Evolutionary conservation across 1,140 invertebrate species (phyloP), one percentile per base, ranked within the genome.

Genomic region (Onthophagus taurus): DNA sequence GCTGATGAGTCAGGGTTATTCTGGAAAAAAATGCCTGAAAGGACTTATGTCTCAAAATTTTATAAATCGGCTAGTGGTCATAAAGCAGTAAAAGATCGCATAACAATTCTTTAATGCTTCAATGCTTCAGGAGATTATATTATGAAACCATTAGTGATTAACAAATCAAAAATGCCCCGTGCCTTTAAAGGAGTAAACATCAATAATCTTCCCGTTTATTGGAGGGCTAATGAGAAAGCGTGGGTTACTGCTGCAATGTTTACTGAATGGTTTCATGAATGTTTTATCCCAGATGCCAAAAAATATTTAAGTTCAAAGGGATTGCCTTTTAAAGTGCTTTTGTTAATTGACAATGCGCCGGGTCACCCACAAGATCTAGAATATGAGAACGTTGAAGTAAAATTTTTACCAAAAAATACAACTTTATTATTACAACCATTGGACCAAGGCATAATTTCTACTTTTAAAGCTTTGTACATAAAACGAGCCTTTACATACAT

Each of bases 401-500:
- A 19, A 19, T 36, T 26, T n/a, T 36, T 36, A 36, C 34, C 34
- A 19, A n/a, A 16, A 19, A 36, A 18, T 11, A 18, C 14, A 11
- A 19, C 34, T 2, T 36, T 19, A 2, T 36, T 36, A 19, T 14
- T 36, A 19, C 18, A 35, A 11, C 16, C 34, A 36, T 12, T 36
- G 1, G 14, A 26, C 24, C 24, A 26, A 26, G 24, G 24, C 24
- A n/a, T 26, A 7, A 26, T 26, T 26, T 7, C 24, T 4, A n/a
- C 17, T 19, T 36, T 36, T 36, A 36, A 36, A 17, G 17, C 24
- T n/a, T n/a, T n/a, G n/a, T n/a, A n/a, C n/a, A n/a, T n/a, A n/a
- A n/a, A n/a, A n/a, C n/a, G n/a, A n/a, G n/a, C n/a, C n/a, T n/a
- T n/a, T n/a, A n/a, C n/a, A n/a, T n/a, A n/a, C n/a, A n/a, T n/a